Conservation (phyloP, 2,797 vertebrate species). For the Esox lucius region DNA sequence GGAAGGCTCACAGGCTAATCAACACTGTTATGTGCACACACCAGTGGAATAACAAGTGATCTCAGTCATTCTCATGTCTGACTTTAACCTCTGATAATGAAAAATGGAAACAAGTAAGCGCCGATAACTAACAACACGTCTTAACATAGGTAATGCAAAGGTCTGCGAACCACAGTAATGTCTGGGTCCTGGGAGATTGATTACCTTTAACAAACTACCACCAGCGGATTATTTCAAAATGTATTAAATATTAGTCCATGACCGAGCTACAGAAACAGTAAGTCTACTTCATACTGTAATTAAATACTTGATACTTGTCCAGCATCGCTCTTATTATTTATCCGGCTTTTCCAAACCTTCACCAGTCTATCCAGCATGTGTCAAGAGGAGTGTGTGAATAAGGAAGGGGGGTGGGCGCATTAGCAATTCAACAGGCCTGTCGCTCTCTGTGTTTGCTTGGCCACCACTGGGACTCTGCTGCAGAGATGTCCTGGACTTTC, state of each 20-base stretch:
- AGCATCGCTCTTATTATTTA: constrained; percentile 49
- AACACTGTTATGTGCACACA: constrained; percentile 21
- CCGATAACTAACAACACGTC: background rate
- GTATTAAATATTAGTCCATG: background rate
- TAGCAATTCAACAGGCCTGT: constrained; percentile 49
- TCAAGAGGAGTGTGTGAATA: constrained; percentile 38
- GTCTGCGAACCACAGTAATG: background rate
- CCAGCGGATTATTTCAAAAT: background rate
- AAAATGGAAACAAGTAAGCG: too few relatives aligned
- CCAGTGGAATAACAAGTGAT: background rate
- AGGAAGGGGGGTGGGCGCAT: constrained; percentile 37
- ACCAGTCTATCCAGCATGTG: constrained; percentile 46
- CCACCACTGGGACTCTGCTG: constrained; percentile 37
- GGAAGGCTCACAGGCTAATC: background rate
- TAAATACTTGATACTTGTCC: constrained; percentile 56
- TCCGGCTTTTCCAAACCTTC: constrained; percentile 54
- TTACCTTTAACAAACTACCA: background rate
- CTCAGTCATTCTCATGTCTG: background rate
- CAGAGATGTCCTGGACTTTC: constrained; percentile 35
- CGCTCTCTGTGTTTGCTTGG: constrained; percentile 14
- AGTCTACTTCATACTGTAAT: background rate
- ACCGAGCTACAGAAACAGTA: background rate
- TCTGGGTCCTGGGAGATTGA: background rate
- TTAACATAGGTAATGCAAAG: background rate
- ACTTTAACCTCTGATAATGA: background rate